phyloP scores from a whole-genome alignment of 2,797 vertebrate genomes.

The Vultur gryphus region DNA sequence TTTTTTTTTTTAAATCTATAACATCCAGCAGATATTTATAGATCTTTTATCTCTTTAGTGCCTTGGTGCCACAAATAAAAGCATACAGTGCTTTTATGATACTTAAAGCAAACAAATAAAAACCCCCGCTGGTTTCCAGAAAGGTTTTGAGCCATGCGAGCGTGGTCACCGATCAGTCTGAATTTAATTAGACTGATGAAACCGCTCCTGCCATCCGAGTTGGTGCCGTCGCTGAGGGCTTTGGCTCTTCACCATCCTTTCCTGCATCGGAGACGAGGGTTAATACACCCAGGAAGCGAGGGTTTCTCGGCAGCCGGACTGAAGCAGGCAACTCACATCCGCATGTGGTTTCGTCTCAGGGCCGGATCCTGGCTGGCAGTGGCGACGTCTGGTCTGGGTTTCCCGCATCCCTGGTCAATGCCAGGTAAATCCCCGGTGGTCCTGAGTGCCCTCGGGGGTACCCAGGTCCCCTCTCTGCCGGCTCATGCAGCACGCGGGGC shows the following conservation, averaged over 20 bases:
- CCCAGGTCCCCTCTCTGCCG: not conserved
- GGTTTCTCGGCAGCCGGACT: not conserved
- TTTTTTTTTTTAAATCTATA: not conserved
- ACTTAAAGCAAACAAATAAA: not conserved
- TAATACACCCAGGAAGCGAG: not conserved
- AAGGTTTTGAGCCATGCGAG: not conserved
- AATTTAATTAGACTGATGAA: not conserved
- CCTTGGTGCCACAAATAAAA: not conserved
- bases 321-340: not conserved
- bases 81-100: not conserved
- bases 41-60: slow-evolving; percentile 9
- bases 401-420: not conserved
- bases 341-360: not conserved
- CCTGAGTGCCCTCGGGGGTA: not conserved
- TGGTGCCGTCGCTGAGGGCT: not conserved
- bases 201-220: fast-evolving
- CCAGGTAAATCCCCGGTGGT: not conserved
- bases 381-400: not conserved
- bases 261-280: not conserved
- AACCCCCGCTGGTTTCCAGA: not conserved
- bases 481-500: fast-evolving
- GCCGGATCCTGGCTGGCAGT: not conserved
- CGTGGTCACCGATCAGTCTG: fast-evolving
- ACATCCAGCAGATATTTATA: slow-evolving; percentile 4
- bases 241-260: not conserved